These are phyloP conservation scores for Parnassius smintheus DNA, from an alignment of 2,888 invertebrate species.

Conservation along the genomic window DNA sequence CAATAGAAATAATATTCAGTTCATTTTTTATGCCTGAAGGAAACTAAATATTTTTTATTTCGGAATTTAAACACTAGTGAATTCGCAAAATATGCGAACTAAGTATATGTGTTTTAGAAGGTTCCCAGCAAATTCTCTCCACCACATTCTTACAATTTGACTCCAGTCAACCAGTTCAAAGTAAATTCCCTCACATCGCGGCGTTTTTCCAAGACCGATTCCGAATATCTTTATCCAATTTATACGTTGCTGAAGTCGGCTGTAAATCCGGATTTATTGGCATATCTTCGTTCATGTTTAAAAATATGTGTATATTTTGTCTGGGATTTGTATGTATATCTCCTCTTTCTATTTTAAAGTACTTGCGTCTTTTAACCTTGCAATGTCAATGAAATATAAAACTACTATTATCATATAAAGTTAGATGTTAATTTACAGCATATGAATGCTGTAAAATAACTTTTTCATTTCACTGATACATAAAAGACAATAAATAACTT, in stretches of 20 bases:
- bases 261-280: slow-evolving; percentile 55
- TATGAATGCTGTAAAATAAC: too few relatives aligned
- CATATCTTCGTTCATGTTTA: slow-evolving; percentile 27
- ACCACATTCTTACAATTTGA: slow-evolving; percentile 37
- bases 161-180: slow-evolving; percentile 39
- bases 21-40: too few relatives aligned
- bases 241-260: slow-evolving; percentile 44
- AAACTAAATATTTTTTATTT: background rate
- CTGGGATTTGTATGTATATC: background rate
- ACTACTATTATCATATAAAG: too few relatives aligned
- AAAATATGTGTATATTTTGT: background rate
- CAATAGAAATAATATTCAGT: too few relatives aligned
- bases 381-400: too few relatives aligned
- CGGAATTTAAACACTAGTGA: background rate
- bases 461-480: too few relatives aligned
- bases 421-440: too few relatives aligned
- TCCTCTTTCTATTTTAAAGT: too few relatives aligned
- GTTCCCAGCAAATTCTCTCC: slow-evolving; percentile 22
- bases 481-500: too few relatives aligned
- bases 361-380: too few relatives aligned
- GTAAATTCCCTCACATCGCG: slow-evolving; percentile 41
- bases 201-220: slow-evolving; percentile 44
- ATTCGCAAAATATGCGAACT: slow-evolving; percentile 9
- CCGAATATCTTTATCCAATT: slow-evolving; percentile 67
- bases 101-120: slow-evolving; percentile 16